A percentile compares a stretch with the other conserved stretches of the same genome.
Conservation (phyloP, 1,140 invertebrate genomes). For the Drosophila repleta region DNA sequence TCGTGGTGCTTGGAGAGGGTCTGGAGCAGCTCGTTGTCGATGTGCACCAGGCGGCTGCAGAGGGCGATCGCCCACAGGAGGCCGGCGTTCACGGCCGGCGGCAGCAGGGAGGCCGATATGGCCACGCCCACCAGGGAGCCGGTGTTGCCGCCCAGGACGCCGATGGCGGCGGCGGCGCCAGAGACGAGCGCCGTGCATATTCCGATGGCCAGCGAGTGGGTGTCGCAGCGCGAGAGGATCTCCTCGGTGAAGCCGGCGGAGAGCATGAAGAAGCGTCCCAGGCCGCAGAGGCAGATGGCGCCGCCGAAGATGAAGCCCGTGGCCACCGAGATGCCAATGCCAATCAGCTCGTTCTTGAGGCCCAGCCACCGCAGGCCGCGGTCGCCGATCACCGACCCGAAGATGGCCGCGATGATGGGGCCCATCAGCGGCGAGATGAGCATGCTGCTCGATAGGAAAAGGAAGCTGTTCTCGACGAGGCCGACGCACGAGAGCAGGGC, state of each 20-base stretch:
- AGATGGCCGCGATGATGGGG: constrained; percentile 89
- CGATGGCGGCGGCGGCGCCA: constrained; percentile 89
- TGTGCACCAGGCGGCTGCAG: constrained; percentile 80
- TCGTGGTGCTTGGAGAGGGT: constrained; percentile 67
- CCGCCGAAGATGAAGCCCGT: constrained; percentile 88
- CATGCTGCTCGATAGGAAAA: constrained; percentile 90
- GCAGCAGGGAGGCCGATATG: constrained; percentile 90
- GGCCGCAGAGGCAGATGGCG: constrained; percentile 84
- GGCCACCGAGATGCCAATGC: constrained; percentile 86
- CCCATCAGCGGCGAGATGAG: constrained; percentile 91
- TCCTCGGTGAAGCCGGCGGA: constrained; percentile 87
- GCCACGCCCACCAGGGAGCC: constrained; percentile 91
- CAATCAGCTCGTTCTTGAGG: constrained; percentile 87
- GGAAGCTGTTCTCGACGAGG: constrained; percentile 90
- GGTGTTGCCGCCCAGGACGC: constrained; percentile 88
- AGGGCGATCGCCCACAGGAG: constrained; percentile 88
- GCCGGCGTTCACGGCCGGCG: constrained; percentile 90
- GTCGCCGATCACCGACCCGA: constrained; percentile 89
- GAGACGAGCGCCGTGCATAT: constrained; percentile 88
- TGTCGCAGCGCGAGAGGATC: constrained; percentile 88
- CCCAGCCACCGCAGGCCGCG: constrained; percentile 86
- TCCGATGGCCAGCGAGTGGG: constrained; percentile 87
- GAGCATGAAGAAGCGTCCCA: constrained; percentile 85
- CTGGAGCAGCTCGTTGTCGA: constrained; percentile 64
- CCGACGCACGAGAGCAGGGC: constrained; percentile 88